Base-by-base conservation (phyloP, 2,888 invertebrate species). In the Lysandra coridon region DNA sequence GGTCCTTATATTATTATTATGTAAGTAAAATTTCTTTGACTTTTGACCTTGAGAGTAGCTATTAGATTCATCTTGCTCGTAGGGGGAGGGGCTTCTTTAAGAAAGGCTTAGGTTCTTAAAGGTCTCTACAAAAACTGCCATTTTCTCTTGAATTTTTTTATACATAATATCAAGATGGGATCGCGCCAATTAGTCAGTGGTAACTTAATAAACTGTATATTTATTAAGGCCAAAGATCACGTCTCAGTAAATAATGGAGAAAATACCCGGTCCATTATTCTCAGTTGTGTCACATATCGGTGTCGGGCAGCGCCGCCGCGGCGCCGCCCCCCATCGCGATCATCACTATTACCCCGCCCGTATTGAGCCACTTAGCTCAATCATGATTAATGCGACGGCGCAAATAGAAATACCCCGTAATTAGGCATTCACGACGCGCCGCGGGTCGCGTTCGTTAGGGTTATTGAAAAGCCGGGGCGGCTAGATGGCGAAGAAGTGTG, bases 311-410 rank as follows among this genome's bases (percentile, higher is more conserved):
- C 90, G 86, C 87, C 89, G 83, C 91, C 87, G 85, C 93, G 94
- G 92, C 94, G 93, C 91, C 92, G 88, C 92, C 92, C 92, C 92
- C 95, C 90, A 88, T 87, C 89, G 89, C 90, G 92, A 92, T 92
- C 94, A 94, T 93, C 88, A 90, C 91, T 92, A 92, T 93, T 92
- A 93, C 92, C 91, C 93, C 91, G 89, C 91, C 90, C 90, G 92
- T 94, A 95, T 94, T 95, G 92, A 95, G 94, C 95, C 95, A 95
- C 95, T 95, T 94, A 95, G 94, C 91, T 94, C 93, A 93, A 94
- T 94, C 95, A 94, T 95, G 95, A 95, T 95, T 95, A 94, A 94
- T 94, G 94, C 89, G 89, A 90, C 90, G 87, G 83, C 86, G 92
- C 91, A 93, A 94, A 94, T 93, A 94, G 92, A 93, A 94, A 94